Evolutionary conservation across 92 coral and sea anemone genomes (phyloP), one percentile per base, ranked within the genome.

Genomic region (Muricea muricata): DNA sequence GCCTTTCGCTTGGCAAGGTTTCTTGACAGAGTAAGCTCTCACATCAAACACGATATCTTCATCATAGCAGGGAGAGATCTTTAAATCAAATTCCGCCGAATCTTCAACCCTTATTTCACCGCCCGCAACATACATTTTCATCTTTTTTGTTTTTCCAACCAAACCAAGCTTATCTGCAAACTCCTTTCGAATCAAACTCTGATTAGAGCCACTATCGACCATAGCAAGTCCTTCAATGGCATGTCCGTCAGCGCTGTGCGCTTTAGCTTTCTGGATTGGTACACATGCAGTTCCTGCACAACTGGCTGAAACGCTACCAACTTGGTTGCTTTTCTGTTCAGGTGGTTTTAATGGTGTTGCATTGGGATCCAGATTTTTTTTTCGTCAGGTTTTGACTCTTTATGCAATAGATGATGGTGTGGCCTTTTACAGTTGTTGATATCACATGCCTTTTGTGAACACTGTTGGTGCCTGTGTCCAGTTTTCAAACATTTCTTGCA

Each of bases 41-140:
- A n/a, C n/a, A n/a, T n/a, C n/a, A n/a, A n/a, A n/a, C n/a, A n/a
- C n/a, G n/a, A n/a, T 68, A 32, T 68, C 75, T 30, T 68, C 75
- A 14, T 68, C 77, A 70, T 32, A 70, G 29, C 77, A 70, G 7
- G 77, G 52, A 1, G 77, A 34, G 9, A 70, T 70, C 77, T 35
- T 40, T 26, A 70, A 70, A 13, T 70, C 50, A 40, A 70, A 17
- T 24, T 8, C 77, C 31, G 77, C 77, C 2, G 77, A 70, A 37
- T 70, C 50, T 37, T 70, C 77, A 70, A 70, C 42, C 52, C 30
- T 70, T 3, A 70, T 42, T 68, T 47, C 75, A 29, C 75, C 75
- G 32, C 75, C 75, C 37, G 75, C 75, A 28, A 68, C 75, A 31
- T 68, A 35, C 75, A 68, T 68, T 25, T 68, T 68, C 75, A 68